Evolutionary conservation across 2,797 vertebrate species (phyloP), one percentile per base, ranked within the genome.

Genomic region (Schizopygopsis malacanthus): DNA sequence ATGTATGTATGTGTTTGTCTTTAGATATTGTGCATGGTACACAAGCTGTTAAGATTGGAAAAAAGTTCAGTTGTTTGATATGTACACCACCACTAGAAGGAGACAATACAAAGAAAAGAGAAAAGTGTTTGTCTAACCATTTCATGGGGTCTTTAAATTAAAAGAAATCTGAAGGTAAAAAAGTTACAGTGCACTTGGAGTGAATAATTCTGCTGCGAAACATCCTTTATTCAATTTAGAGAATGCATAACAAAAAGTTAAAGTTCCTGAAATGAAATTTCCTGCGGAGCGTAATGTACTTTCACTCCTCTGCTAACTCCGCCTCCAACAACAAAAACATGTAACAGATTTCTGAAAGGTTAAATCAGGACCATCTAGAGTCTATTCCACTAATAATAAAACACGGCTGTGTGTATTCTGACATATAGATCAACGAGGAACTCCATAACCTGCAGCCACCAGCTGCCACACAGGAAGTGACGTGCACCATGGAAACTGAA

Each of bases 381-480:
- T 52, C 39, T 22, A 73, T 73, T 50, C 25, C 2, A 80, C 11
- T 8, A 43, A 41, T 72, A 28, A 73, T 82, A 61, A 82, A 61
- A 54, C 47, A 41, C 9, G 22, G 22, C 50, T 41, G 7, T 43
- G 20, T 61, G 22, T 61, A 39, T 61, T 43, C 6, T 41, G 54
- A 25, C 3, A 43, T 11, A 61, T 13, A 67, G 59, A 20, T 41
- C 13, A 18, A 18, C 2, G 22, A 20, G 79, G 65, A 81, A 70
- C 22, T 81, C 47, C 33, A 54, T 0, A 50, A 54, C 0, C 5
- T 43, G 25, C 77, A 43, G 54, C 7, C 54, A 59, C 39, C n/a
- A 79, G 78, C 41, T 81, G 47, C 37, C 67, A 56, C 39, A 72
- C 67, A 72, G 80, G 52, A 82, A 56, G 67, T 59, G 16, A 65